phyloP scores from a whole-genome alignment of 53 echinoderm and acorn worm species.

The Paracentrotus lividus region DNA sequence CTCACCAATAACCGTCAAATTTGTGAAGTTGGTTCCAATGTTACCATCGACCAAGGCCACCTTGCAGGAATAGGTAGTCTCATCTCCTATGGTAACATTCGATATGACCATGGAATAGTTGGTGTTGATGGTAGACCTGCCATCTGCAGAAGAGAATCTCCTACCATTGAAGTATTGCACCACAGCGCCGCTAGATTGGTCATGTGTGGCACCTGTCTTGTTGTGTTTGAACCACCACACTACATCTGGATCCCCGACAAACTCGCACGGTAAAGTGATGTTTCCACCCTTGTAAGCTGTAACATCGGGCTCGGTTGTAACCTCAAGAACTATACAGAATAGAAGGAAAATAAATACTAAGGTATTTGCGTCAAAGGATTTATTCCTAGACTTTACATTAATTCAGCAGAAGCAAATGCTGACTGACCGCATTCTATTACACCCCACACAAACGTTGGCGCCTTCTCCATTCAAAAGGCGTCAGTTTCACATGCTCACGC shows the following conservation, averaged over 20 bases:
- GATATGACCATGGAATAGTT: conserved; percentile 13
- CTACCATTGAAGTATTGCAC: not conserved
- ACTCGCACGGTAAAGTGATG: not conserved
- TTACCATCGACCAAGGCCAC: not conserved
- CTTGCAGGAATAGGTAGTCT: not conserved
- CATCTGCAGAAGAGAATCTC: not conserved
- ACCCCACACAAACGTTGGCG: too few species aligned
- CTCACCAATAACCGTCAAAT: conserved; percentile 32
- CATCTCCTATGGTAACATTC: not conserved
- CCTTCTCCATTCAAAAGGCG: too few species aligned
- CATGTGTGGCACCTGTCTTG: not conserved
- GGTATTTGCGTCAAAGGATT: too few species aligned
- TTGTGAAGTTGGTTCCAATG: not conserved
- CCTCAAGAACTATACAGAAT: not conserved
- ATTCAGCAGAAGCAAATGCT: too few species aligned
- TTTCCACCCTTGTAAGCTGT: conserved; percentile 4
- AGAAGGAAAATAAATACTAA: too few species aligned
- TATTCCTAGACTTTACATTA: too few species aligned
- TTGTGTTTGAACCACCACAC: conserved; percentile 14
- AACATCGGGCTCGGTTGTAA: not conserved
- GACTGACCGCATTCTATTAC: too few species aligned
- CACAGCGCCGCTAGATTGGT: too few species aligned
- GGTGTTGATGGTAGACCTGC: not conserved
- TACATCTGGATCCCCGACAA: not conserved
- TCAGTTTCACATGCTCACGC: too few species aligned